Percentiles rank a stretch among this genome's conserved stretches.
phyloP scores from a whole-genome alignment of 2,113 vertebrate genomes.

The Thymallus thymallus region DNA sequence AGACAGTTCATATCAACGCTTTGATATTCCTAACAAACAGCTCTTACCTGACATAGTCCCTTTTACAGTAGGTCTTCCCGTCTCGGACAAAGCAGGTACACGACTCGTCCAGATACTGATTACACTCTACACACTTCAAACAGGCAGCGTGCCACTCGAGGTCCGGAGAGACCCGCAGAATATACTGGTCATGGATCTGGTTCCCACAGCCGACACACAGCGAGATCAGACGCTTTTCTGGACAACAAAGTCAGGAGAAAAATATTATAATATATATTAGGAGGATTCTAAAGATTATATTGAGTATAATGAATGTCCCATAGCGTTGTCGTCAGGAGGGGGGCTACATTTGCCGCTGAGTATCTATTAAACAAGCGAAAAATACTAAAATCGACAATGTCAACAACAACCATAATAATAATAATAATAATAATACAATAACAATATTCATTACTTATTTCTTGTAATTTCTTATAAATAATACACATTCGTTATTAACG shows the following conservation, averaged over 20 bases:
- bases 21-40: slow-evolving; percentile 10
- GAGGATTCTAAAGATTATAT: no score
- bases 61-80: slow-evolving; percentile 98
- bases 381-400: no score
- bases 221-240: slow-evolving; percentile 98
- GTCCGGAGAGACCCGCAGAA: slow-evolving; percentile 97
- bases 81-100: slow-evolving; percentile 99
- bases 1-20: not conserved
- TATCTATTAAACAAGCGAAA: no score
- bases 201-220: slow-evolving; percentile 99
- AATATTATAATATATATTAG: slow-evolving; percentile 1
- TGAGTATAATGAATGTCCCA: no score
- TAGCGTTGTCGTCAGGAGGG: no score
- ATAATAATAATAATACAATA: slow-evolving; percentile 8
- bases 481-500: not conserved
- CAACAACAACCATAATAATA: not conserved
- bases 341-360: no score
- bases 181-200: slow-evolving; percentile 99
- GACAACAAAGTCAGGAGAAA: slow-evolving; percentile 65
- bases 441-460: no score
- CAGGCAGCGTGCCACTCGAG: slow-evolving; percentile 99
- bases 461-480: not conserved
- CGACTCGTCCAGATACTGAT: slow-evolving; percentile 97
- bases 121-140: slow-evolving; percentile 97
- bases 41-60: slow-evolving; percentile 97